Evolutionary conservation across 2,113 vertebrate genomes (phyloP).

Genomic region (Peromyscus polionotus): DNA sequence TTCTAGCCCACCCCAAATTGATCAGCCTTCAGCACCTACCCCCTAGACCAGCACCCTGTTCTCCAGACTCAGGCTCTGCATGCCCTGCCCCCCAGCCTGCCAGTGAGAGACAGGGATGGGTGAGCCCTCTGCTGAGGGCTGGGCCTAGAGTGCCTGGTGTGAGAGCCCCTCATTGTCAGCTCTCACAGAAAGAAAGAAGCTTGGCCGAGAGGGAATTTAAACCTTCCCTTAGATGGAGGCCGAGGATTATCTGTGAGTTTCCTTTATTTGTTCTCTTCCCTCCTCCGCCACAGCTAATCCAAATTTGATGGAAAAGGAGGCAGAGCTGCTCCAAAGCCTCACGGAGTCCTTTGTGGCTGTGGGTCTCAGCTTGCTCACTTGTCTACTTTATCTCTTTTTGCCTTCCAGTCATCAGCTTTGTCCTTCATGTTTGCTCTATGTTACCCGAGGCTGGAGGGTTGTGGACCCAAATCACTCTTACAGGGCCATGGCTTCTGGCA

Average conservation of each 20-base stretch:
- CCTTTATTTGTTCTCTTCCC: slow-evolving; percentile 69
- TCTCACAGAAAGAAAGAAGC: background rate
- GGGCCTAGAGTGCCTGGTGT: too few species aligned
- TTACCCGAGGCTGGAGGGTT: background rate
- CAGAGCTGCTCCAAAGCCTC: slow-evolving; percentile 24
- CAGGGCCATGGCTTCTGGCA: rapidly evolving
- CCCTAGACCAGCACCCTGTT: background rate
- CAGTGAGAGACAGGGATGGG: background rate
- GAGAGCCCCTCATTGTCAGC: background rate
- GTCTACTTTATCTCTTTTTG: background rate
- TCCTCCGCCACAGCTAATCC: slow-evolving; percentile 43
- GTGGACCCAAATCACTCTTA: background rate
- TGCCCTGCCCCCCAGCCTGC: too few species aligned
- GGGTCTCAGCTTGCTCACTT: background rate
- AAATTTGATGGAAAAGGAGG: slow-evolving; percentile 63
- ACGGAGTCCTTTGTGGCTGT: background rate
- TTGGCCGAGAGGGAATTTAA: slow-evolving; percentile 40
- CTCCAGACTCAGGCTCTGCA: background rate
- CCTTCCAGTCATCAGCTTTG: background rate
- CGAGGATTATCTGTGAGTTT: slow-evolving; percentile 71
- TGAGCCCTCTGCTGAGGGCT: too few species aligned
- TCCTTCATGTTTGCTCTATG: background rate
- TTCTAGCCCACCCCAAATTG: background rate
- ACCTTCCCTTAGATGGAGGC: slow-evolving; percentile 19
- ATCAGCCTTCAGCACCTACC: background rate